These are phyloP conservation scores for Pristionchus exspectatus DNA, from an alignment of 2,888 invertebrate species.

Conservation along the genomic window DNA sequence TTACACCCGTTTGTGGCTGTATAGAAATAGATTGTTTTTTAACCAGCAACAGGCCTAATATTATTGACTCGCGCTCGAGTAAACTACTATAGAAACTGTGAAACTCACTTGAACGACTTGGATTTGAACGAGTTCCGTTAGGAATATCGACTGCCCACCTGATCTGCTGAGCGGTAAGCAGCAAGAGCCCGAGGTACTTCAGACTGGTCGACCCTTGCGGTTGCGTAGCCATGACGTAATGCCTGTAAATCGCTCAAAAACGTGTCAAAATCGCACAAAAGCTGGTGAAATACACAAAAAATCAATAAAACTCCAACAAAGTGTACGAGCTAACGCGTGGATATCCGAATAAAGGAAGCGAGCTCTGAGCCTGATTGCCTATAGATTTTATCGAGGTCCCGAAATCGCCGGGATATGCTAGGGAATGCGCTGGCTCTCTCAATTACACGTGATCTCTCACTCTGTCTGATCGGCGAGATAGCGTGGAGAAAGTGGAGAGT, in stretches of 20 bases:
- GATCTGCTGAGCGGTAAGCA: conserved; percentile 75
- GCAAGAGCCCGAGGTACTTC: conserved; percentile 72
- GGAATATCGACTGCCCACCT: conserved; percentile 60
- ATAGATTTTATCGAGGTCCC: too few species aligned
- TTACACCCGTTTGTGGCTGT: not conserved
- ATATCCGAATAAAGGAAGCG: not conserved
- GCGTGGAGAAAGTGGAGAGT: not conserved
- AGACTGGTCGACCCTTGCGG: conserved; percentile 56
- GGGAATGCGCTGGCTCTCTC: not conserved
- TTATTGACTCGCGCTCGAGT: not conserved
- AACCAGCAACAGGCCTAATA: not conserved
- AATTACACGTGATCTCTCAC: not conserved
- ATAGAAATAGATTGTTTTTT: not conserved
- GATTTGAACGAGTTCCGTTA: too few species aligned
- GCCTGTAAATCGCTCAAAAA: not conserved
- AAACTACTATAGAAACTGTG: not conserved
- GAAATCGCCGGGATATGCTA: too few species aligned
- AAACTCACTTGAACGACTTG: not conserved
- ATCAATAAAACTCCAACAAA: not conserved
- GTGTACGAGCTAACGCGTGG: not conserved
- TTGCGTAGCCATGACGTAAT: conserved; percentile 25
- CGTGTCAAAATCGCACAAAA: not conserved
- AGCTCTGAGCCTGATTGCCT: too few species aligned
- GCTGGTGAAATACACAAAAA: not conserved
- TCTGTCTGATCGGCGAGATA: not conserved